Percentiles rank a stretch among this genome's conserved stretches.
These are phyloP conservation scores for Cardiocondyla obscurior DNA, from an alignment of 1,140 invertebrate species.

Conservation along the genomic window DNA sequence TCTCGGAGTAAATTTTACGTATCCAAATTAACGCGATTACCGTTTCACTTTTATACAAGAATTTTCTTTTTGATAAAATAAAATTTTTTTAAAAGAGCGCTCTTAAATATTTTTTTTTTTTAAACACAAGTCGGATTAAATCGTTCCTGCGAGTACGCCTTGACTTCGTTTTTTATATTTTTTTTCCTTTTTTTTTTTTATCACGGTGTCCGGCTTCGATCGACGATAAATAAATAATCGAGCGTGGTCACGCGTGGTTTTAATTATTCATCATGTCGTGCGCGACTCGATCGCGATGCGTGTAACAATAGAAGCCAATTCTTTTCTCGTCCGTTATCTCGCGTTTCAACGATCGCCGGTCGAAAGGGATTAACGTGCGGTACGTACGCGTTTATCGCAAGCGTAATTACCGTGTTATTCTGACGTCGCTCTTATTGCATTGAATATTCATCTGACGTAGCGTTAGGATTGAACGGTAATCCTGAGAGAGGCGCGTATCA, in stretches of 20 bases:
- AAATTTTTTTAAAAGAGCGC: too few relatives aligned
- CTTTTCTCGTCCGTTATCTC: not conserved
- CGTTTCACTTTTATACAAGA: too few relatives aligned
- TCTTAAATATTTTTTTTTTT: constrained; percentile 34
- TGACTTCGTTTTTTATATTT: too few relatives aligned
- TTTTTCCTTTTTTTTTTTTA: too few relatives aligned
- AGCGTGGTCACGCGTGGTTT: not conserved
- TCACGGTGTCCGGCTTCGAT: not conserved
- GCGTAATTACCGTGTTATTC: constrained; percentile 34
- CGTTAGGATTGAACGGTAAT: constrained; percentile 35
- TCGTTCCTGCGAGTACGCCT: not conserved
- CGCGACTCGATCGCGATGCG: not conserved
- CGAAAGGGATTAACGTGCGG: not conserved
- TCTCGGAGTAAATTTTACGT: too few relatives aligned
- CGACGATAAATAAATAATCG: not conserved
- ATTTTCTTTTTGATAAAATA: too few relatives aligned
- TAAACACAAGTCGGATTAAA: not conserved
- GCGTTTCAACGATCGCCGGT: not conserved
- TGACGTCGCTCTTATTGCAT: constrained; percentile 35
- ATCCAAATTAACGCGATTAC: too few relatives aligned
- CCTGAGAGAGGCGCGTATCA: constrained; percentile 23
- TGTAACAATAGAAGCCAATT: not conserved
- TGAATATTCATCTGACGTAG: constrained; percentile 38
- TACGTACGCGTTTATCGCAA: not conserved
- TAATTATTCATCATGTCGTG: not conserved